Conservation (phyloP, 2,888 invertebrate species). For the Polydrusus tereticollis region DNA sequence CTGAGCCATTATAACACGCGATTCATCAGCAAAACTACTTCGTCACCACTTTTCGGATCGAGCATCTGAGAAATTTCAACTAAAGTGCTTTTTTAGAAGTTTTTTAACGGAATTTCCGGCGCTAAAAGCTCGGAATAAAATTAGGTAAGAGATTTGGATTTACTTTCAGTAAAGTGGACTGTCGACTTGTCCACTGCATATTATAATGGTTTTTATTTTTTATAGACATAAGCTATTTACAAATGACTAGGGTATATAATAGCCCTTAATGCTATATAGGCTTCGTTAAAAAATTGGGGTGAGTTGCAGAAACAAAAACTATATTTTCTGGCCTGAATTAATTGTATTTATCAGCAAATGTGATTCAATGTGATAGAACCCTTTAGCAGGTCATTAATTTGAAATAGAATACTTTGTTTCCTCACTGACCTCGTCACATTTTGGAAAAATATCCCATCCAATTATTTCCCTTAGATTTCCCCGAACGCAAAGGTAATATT, state of each 20-base stretch:
- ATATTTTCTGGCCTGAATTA: too few species aligned
- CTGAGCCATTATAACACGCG: conserved; percentile 26
- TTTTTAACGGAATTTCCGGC: conserved; percentile 3
- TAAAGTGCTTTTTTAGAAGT: conserved; percentile 18
- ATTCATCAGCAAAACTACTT: conserved; percentile 42
- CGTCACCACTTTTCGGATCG: conserved; percentile 35
- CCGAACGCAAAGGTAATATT: conserved; percentile 7
- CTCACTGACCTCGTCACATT: background rate
- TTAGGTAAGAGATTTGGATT: background rate
- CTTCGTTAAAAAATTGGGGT: too few species aligned
- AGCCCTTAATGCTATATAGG: too few species aligned
- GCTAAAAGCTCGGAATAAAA: background rate
- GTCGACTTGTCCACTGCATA: too few species aligned
- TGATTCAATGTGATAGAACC: too few species aligned
- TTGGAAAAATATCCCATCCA: background rate
- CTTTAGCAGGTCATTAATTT: background rate
- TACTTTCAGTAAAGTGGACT: too few species aligned
- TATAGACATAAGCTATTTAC: too few species aligned
- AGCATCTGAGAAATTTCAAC: conserved; percentile 12
- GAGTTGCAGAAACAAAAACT: too few species aligned
- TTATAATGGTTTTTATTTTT: too few species aligned
- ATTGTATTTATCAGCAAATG: too few species aligned
- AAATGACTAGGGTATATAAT: too few species aligned
- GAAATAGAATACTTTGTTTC: background rate
- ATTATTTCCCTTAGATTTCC: background rate